Base-by-base conservation (phyloP, 2,888 invertebrate species). In the Ochlodes sylvanus region DNA sequence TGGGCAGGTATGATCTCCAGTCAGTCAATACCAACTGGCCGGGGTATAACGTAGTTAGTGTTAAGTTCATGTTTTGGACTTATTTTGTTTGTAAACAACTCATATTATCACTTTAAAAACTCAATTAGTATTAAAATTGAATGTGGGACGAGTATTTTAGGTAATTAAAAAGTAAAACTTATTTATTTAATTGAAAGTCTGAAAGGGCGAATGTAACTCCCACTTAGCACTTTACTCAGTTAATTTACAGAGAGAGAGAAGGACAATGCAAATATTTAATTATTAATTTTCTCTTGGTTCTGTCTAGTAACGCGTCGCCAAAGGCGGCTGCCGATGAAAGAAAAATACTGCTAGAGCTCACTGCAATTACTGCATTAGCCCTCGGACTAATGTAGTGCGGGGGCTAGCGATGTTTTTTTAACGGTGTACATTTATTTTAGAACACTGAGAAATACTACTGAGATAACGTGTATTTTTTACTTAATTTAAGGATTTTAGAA, bases 281-380 rank as follows among this genome's bases (percentile, higher is more conserved):
- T 71, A 71, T 72, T 72, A 74, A 71, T 72, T 71, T 69, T 70
- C 69, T 55, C 52, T 52, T 52, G 21, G 62, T 72, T 69, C 69
- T 55, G 56, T 52, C 60, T 52, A 69, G 70, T 66, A 15, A 55
- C 34, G 55, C 55, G 34, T 58, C 50, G 73, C 77, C 77, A 47
- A 75, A 69, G 76, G 78, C 77, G 72, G 56, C 42, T 69, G 69
- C 71, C 68, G 80, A 81, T 81, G 83, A 75, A 82, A 84, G 79
- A 80, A 84, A 83, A 87, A 85, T 83, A 85, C 79, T 74, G 78
- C 75, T 71, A 75, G 75, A 80, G 79, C 72, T 74, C 78, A 82
- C 81, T 83, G 82, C 81, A 84, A 85, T 84, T 86, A 85, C 80
- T 82, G 84, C 85, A 85, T 86, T 84, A 84, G 80, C 74, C 70